Evolutionary conservation across 2,113 vertebrate genomes (phyloP).

Genomic region (Boleophthalmus pectinirostris): DNA sequence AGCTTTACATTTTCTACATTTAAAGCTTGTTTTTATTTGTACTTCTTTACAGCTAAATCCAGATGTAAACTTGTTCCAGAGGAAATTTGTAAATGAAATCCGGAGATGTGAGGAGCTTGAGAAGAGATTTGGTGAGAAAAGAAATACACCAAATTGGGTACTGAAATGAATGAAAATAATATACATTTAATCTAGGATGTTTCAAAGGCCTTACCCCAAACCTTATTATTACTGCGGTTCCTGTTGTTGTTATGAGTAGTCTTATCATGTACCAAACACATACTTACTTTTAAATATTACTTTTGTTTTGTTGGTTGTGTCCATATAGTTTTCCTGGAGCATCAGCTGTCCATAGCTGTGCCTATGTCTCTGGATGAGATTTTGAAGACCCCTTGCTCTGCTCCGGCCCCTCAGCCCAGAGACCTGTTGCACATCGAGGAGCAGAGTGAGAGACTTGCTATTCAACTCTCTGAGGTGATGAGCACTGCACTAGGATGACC

Average conservation of each 20-base stretch:
- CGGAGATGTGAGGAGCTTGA: slow-evolving; percentile 95
- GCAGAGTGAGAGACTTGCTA: not conserved
- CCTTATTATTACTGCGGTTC: too few relatives aligned
- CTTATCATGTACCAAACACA: not conserved
- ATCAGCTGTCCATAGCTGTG: not conserved
- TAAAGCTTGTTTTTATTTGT: not conserved
- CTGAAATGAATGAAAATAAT: too few relatives aligned
- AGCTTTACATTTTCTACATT: not conserved
- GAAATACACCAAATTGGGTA: not conserved
- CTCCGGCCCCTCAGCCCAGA: slow-evolving; percentile 2
- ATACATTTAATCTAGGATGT: too few relatives aligned
- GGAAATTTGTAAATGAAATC: slow-evolving; percentile 95
- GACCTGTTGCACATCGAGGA: slow-evolving; percentile 7
- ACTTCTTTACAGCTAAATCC: slow-evolving; percentile 83
- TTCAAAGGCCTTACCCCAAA: too few relatives aligned
- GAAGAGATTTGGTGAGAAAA: slow-evolving; percentile 87
- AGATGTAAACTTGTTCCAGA: slow-evolving; percentile 92
- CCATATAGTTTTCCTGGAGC: not conserved
- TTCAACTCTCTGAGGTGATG: not conserved
- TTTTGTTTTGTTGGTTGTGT: not conserved
- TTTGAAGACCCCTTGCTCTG: not conserved
- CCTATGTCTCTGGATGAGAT: not conserved
- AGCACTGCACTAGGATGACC: too few relatives aligned
- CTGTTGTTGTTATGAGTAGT: too few relatives aligned
- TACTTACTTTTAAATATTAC: not conserved